Evolutionary conservation across 2,797 vertebrate species (phyloP).

Genomic region (Falco peregrinus): DNA sequence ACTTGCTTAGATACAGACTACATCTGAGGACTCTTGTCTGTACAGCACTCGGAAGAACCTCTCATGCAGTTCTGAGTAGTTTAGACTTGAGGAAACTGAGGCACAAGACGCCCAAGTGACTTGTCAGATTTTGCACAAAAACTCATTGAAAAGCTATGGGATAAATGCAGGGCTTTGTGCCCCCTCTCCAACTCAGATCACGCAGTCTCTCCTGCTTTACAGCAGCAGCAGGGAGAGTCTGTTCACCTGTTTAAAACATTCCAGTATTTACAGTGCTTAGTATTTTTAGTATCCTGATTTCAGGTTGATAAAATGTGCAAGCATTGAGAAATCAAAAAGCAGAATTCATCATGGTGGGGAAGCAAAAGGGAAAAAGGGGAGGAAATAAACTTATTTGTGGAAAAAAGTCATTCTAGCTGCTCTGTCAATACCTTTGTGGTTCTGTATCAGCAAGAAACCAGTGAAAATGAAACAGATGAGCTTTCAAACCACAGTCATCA

Average conservation of each 20-base stretch:
- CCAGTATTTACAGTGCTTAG: not conserved
- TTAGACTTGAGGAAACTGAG: not conserved
- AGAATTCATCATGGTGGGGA: not conserved
- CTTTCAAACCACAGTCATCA: not conserved
- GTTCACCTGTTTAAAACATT: not conserved
- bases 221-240: not conserved
- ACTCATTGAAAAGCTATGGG: not conserved
- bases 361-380: not conserved
- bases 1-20: not conserved
- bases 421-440: not conserved
- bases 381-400: not conserved
- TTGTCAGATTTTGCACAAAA: not conserved
- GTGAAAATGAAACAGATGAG: constrained; percentile 32
- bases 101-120: not conserved
- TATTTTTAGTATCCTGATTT: not conserved
- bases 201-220: not conserved
- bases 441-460: constrained; percentile 1
- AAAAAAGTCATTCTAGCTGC: not conserved
- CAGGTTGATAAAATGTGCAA: not conserved
- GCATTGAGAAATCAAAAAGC: not conserved
- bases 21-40: not conserved
- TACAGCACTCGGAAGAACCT: not conserved
- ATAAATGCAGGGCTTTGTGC: not conserved
- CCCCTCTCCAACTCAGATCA: not conserved
- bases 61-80: not conserved